Base-by-base conservation (phyloP, 2,113 vertebrate genomes). In the Chrysemys picta region DNA sequence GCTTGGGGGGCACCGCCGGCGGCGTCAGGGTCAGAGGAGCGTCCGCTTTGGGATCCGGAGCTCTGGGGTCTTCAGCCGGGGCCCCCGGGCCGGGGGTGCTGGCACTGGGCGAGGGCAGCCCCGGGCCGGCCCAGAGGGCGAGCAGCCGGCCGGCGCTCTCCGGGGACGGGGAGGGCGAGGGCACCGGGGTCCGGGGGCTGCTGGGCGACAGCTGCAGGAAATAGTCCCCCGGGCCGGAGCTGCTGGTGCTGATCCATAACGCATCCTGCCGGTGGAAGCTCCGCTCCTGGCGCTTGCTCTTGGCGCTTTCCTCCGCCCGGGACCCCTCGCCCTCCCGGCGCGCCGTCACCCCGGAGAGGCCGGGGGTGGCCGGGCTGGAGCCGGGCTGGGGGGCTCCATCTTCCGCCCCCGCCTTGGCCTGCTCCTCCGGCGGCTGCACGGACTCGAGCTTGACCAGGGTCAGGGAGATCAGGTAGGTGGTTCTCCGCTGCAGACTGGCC, bases 391-490 rank as follows among this genome's bases (percentile, higher is more conserved):
- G 94, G 62, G 93, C 50, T 45, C 83, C 94, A 91, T 95, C 92
- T 5, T 57, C 83, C 10, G 19, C 84, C 79, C 72, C 88, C 38
- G 47, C 89, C 82, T 72, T 89, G 96, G 80, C 97, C 7, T 80
- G 65, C 2, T 19, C 72, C 24, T 83, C 82, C 94, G 93, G 98
- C 96, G 87, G 98, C 98, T 96, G 96, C 54, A 98, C 97, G 47
- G 98, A 98, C 98, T 99, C 99, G 96, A 99, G 98, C 98, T 99
- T 99, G 95, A 99, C 99, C 95, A 99, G 98, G 96, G 99, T 99
- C 96, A 99, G 99, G 95, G 99, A 99, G 98, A 99, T 99, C 98
- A 99, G 99, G 99, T 99, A 99, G 98, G 99, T 99, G 97, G 99
- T 99, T 98, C 99, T 98, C 94, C 99, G 99, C 98, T 99, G 99